Evolutionary conservation across 1,140 invertebrate genomes (phyloP).

Genomic region (Brachionus plicatilis): DNA sequence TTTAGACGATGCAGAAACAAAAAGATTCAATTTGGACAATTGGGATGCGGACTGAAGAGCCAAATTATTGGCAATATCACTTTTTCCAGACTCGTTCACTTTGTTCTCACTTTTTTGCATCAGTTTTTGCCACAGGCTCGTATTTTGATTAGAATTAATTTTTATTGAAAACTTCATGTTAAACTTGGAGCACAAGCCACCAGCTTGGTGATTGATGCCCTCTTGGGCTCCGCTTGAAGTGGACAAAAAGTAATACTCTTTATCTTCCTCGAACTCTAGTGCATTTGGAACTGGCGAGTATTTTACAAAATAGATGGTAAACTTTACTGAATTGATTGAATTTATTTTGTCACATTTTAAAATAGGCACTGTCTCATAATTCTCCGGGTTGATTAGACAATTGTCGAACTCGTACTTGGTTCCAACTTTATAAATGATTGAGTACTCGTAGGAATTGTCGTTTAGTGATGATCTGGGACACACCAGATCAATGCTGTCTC

Average conservation of each 20-base stretch:
- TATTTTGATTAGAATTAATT: constrained; percentile 34
- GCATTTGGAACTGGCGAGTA: constrained; percentile 38
- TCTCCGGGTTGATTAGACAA: constrained; percentile 27
- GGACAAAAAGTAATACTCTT: constrained; percentile 40
- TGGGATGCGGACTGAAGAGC: not conserved
- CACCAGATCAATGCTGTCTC: constrained; percentile 36
- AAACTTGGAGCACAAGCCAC: constrained; percentile 33
- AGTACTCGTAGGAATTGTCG: constrained; percentile 21
- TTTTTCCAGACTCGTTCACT: not conserved
- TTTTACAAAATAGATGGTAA: constrained; percentile 40
- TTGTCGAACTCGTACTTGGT: constrained; percentile 32
- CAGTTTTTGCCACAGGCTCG: not conserved
- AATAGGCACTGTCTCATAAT: constrained; percentile 35
- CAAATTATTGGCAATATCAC: not conserved
- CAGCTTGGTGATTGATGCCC: constrained; percentile 15
- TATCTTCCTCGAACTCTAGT: constrained; percentile 28
- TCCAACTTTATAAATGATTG: constrained; percentile 20
- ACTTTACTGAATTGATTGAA: constrained; percentile 16
- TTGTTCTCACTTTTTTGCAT: not conserved
- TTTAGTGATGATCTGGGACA: constrained; percentile 4
- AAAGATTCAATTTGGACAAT: constrained; percentile 2
- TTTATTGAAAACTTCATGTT: constrained; percentile 37
- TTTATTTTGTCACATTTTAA: constrained; percentile 35
- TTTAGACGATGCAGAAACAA: not conserved
- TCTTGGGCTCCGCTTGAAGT: constrained; percentile 1